These are phyloP conservation scores for Ceratotherium simum DNA, from an alignment of 2,113 vertebrate genomes.

Conservation along the genomic window DNA sequence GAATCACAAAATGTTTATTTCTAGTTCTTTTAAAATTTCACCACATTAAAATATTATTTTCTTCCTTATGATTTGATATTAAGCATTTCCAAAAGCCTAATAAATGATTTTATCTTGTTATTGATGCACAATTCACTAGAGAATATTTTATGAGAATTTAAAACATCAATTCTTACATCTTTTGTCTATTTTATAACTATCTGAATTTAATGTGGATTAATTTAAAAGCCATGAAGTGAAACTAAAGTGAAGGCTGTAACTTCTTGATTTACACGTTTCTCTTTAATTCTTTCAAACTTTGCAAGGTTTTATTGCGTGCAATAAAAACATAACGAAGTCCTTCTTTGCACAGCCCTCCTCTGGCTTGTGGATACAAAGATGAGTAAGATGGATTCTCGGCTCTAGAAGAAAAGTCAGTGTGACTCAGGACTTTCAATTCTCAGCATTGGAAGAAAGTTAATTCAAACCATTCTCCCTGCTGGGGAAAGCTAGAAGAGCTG, in stretches of 20 bases:
- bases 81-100: conserved; percentile 10
- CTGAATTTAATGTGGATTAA: neutral
- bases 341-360: neutral
- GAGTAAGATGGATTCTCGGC: neutral
- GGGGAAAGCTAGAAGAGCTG: neutral
- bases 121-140: neutral
- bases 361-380: too few species aligned
- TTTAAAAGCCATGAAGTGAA: neutral
- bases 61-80: neutral
- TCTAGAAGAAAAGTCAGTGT: neutral
- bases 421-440: neutral
- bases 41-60: conserved; percentile 48
- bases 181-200: conserved; percentile 22
- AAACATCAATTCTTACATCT: neutral
- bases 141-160: conserved; percentile 30
- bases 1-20: neutral
- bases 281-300: neutral
- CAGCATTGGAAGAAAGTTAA: neutral
- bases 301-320: neutral
- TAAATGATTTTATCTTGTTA: conserved; percentile 38
- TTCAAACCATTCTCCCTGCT: neutral
- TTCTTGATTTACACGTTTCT: neutral
- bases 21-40: neutral
- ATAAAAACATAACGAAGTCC: neutral
- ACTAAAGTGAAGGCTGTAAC: neutral